These are phyloP conservation scores for Butorides virescens DNA, from an alignment of 2,113 vertebrate species.

Conservation along the genomic window DNA sequence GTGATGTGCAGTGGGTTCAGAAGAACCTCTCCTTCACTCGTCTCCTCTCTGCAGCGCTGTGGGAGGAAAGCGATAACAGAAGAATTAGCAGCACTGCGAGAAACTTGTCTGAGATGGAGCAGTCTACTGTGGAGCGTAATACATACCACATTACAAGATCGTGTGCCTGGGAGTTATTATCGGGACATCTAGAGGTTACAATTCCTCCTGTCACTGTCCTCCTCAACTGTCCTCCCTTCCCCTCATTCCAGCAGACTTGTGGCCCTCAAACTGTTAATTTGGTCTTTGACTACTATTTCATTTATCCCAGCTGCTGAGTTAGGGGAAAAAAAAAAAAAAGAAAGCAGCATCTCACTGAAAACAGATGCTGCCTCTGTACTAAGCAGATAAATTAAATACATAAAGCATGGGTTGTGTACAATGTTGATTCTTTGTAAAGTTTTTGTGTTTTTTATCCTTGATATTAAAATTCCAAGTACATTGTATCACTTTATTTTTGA, in stretches of 20 bases:
- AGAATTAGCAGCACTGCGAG: background rate
- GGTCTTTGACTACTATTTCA: conserved; percentile 17
- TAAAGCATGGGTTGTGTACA: background rate
- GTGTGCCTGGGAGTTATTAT: background rate
- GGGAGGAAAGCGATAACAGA: background rate
- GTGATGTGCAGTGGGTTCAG: background rate
- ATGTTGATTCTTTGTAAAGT: background rate
- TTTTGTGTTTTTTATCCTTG: background rate
- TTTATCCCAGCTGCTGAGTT: conserved; percentile 39
- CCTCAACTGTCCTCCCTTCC: background rate
- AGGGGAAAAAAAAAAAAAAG: background rate
- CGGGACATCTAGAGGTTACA: background rate
- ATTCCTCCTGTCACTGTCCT: background rate
- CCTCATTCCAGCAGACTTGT: background rate
- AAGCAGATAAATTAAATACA: conserved; percentile 1
- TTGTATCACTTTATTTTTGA: background rate
- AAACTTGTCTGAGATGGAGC: background rate
- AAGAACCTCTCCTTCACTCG: background rate
- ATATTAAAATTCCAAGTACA: conserved; percentile 3
- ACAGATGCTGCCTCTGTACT: conserved; percentile 29
- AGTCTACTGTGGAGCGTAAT: background rate
- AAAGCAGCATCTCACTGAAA: conserved; percentile 29
- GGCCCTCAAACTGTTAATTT: background rate
- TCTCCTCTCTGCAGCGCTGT: background rate
- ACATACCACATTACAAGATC: background rate